A percentile compares a stretch with the other conserved stretches of the same genome.
Conservation (phyloP, 2,113 vertebrate genomes). For the Anhinga rufa region DNA sequence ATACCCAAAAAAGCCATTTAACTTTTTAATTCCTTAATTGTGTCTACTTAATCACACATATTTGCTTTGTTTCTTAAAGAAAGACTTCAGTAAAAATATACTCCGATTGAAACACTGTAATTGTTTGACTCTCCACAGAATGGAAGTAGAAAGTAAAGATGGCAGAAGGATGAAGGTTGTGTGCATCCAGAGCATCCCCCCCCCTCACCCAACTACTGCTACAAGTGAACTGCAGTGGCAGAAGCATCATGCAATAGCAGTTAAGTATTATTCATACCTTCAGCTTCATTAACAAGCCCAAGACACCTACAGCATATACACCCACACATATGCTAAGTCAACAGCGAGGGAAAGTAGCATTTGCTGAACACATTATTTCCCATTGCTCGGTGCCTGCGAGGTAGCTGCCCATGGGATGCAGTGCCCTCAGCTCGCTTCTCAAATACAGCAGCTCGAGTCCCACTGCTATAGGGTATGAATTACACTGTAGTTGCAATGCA, state of each 20-base stretch:
- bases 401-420: neutral
- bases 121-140: neutral
- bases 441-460: neutral
- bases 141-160: neutral
- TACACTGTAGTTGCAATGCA: neutral
- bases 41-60: neutral
- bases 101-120: neutral
- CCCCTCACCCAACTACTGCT: neutral
- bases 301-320: constrained; percentile 31
- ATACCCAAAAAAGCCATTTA: neutral
- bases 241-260: constrained; percentile 2
- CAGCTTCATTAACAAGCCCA: constrained; percentile 19
- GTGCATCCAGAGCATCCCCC: neutral
- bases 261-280: constrained; percentile 40
- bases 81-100: neutral
- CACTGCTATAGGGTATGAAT: neutral
- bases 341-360: neutral
- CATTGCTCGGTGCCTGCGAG: neutral
- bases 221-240: neutral
- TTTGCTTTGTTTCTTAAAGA: neutral
- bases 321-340: constrained; percentile 34
- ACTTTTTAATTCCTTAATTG: neutral
- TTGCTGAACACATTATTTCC: constrained; percentile 15
- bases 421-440: neutral
- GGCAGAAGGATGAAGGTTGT: neutral